Evolutionary conservation across 1,140 invertebrate species (phyloP).

Genomic region (Gonatopus flavifemur): DNA sequence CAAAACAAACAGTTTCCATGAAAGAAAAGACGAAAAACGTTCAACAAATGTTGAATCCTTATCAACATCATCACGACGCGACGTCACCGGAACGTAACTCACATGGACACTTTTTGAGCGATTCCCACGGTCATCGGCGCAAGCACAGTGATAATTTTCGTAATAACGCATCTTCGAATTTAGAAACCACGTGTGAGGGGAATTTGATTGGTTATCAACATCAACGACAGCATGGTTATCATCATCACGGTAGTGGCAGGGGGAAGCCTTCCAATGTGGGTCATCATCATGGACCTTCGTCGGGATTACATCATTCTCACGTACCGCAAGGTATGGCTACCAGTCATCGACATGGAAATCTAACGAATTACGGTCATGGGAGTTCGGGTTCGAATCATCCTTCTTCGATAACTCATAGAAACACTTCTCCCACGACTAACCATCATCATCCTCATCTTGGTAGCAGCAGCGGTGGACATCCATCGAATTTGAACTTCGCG

Average conservation of each 20-base stretch:
- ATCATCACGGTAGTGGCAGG: constrained; percentile 32
- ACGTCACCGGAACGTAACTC: constrained; percentile 21
- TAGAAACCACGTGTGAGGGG: constrained; percentile 22
- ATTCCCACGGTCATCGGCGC: constrained; percentile 26
- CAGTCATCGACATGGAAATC: constrained; percentile 35
- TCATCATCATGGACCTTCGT: constrained; percentile 20
- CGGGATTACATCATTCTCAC: constrained; percentile 20
- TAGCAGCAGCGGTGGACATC: constrained; percentile 9
- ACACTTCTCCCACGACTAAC: neutral
- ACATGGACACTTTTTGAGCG: constrained; percentile 30
- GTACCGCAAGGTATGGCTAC: constrained; percentile 16
- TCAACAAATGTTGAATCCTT: constrained; percentile 33
- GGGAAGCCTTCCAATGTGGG: constrained; percentile 11
- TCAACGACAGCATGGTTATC: constrained; percentile 34
- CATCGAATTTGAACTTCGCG: constrained; percentile 13
- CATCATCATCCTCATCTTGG: constrained; percentile 21
- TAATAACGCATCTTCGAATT: constrained; percentile 12
- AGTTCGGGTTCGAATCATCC: neutral
- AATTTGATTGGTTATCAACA: constrained; percentile 33
- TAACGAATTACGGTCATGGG: constrained; percentile 20
- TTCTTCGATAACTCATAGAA: constrained; percentile 2
- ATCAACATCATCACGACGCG: constrained; percentile 36
- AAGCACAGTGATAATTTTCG: constrained; percentile 31
- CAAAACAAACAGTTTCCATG: constrained; percentile 7
- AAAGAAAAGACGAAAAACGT: constrained; percentile 37